phyloP scores from a whole-genome alignment of 2,888 invertebrate species.

The Mythimna impura region DNA sequence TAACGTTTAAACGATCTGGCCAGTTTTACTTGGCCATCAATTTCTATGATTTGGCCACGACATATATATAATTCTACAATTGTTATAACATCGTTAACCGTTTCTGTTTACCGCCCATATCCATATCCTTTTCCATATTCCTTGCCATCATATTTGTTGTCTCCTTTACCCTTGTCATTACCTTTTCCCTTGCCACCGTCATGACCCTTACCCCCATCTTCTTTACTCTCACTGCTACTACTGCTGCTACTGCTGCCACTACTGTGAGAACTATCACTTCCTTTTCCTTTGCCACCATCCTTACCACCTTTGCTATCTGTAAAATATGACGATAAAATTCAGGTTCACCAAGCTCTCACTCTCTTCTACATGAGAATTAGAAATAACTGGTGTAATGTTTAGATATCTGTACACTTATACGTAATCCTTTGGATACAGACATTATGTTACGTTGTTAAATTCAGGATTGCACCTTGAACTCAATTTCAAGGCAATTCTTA shows the following conservation, averaged over 20 bases:
- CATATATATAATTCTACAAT: no score
- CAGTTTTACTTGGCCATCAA: no score
- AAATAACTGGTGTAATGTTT: not conserved
- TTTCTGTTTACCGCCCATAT: conserved; percentile 32
- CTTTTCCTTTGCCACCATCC: not conserved
- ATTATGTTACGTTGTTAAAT: not conserved
- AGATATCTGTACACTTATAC: not conserved
- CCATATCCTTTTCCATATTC: conserved; percentile 49
- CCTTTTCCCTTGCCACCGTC: not conserved
- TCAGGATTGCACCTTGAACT: conserved; percentile 16
- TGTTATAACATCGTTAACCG: not conserved
- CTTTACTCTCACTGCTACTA: conserved; percentile 30
- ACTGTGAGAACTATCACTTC: conserved; percentile 22
- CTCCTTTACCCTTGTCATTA: conserved; percentile 18
- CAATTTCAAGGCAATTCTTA: not conserved
- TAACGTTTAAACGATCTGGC: no score
- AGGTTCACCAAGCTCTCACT: not conserved
- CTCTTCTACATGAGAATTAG: not conserved
- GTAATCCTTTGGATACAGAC: not conserved
- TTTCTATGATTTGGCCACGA: no score
- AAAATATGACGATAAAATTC: not conserved
- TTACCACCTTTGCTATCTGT: conserved; percentile 15
- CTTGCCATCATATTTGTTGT: conserved; percentile 33
- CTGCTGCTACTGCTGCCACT: conserved; percentile 28
- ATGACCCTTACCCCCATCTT: conserved; percentile 6